phyloP scores from a whole-genome alignment of 2,888 invertebrate genomes.

The Sinohyriopsis cumingii region DNA sequence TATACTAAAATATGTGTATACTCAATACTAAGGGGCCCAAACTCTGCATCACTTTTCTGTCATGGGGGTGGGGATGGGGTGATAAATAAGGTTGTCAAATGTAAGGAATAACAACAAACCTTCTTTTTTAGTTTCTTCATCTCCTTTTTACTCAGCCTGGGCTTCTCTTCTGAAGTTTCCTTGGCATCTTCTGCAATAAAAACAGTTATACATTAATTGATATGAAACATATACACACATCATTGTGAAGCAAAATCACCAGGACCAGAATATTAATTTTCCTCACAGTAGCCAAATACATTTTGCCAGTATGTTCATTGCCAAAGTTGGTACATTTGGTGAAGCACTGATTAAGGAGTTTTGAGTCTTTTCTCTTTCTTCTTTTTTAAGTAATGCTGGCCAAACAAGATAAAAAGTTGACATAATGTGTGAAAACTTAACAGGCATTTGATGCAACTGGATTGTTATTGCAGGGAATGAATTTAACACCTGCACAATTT shows the following conservation, averaged over 20 bases:
- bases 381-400: too few relatives aligned
- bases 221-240: background rate
- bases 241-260: background rate
- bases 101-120: conserved; percentile 33
- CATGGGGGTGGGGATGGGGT: background rate
- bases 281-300: background rate
- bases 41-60: background rate
- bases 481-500: too few relatives aligned
- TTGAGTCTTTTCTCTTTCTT: background rate
- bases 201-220: background rate
- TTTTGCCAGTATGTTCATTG: background rate
- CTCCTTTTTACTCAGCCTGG: conserved; percentile 68
- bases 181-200: conserved; percentile 16
- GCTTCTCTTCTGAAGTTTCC: conserved; percentile 39
- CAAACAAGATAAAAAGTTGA: too few relatives aligned
- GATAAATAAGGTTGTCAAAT: background rate
- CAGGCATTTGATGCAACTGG: too few relatives aligned
- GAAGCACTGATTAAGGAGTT: background rate
- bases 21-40: background rate
- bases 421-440: too few relatives aligned
- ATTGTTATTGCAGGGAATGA: too few relatives aligned
- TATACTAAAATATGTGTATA: too few relatives aligned
- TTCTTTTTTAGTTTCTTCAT: conserved; percentile 68
- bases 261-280: background rate
- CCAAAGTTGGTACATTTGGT: background rate